A percentile compares a stretch with the other conserved stretches of the same genome.
These are phyloP conservation scores for Zonitis immaculata DNA, from an alignment of 2,888 invertebrate species.

Conservation along the genomic window DNA sequence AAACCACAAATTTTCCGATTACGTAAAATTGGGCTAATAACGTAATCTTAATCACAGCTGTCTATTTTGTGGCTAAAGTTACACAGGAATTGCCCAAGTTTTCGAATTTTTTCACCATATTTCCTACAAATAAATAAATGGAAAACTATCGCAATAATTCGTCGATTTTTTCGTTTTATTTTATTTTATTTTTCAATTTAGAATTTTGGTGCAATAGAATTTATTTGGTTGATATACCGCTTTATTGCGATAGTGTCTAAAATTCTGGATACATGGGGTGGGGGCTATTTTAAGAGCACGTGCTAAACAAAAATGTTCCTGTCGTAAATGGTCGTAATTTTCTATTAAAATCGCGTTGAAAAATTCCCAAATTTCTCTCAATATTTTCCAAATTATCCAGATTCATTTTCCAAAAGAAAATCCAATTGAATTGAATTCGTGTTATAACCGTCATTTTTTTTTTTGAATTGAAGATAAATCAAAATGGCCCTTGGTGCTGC, in stretches of 20 bases:
- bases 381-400: conserved; percentile 2
- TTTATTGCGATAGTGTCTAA: not conserved
- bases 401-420: conserved; percentile 1
- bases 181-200: too few relatives aligned
- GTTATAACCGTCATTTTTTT: not conserved
- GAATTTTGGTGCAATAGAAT: too few relatives aligned
- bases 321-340: conserved; percentile 18
- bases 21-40: not conserved
- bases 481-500: conserved; percentile 41
- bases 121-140: too few relatives aligned
- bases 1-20: not conserved
- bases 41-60: not conserved
- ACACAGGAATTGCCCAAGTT: not conserved
- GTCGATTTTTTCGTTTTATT: too few relatives aligned
- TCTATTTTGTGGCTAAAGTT: not conserved
- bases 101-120: not conserved
- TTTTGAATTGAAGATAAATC: conserved; percentile 4
- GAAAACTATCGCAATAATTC: too few relatives aligned
- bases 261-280: conserved; percentile 13
- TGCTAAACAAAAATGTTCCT: conserved; percentile 30
- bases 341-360: not conserved
- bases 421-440: not conserved
- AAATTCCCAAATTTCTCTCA: not conserved
- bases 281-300: conserved; percentile 34
- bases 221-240: too few relatives aligned